These are phyloP conservation scores for Tychaedon coryphoeus DNA, from an alignment of 2,113 vertebrate species.

Conservation along the genomic window DNA sequence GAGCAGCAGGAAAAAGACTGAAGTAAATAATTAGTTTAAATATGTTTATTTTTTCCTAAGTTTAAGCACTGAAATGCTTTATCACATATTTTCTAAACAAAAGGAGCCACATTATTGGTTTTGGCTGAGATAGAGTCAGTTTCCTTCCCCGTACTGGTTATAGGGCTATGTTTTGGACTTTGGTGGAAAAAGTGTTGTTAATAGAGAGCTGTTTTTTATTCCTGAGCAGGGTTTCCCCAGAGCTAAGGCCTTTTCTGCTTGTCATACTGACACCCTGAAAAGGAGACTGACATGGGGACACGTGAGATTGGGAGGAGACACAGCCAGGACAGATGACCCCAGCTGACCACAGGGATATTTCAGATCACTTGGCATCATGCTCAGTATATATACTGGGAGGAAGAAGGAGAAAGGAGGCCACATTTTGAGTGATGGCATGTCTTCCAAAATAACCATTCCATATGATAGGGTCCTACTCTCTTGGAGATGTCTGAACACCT, in stretches of 20 bases:
- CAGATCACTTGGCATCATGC: neutral
- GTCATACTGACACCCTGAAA: neutral
- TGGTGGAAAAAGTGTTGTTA: neutral
- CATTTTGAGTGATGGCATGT: accelerated
- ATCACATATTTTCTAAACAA: neutral
- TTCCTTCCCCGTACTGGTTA: neutral
- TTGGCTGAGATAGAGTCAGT: neutral
- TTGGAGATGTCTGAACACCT: neutral
- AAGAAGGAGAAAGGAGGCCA: neutral
- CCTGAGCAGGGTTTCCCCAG: neutral
- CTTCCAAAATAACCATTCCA: accelerated
- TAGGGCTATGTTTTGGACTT: neutral
- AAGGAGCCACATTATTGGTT: neutral
- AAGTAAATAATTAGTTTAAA: neutral
- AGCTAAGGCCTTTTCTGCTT: neutral
- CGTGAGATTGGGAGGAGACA: neutral
- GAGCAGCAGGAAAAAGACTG: neutral
- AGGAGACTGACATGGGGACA: neutral
- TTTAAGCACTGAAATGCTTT: neutral
- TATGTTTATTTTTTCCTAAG: neutral
- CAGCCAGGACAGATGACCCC: no score
- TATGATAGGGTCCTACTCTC: neutral
- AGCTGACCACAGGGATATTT: neutral
- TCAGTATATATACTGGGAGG: neutral
- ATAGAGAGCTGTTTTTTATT: accelerated